phyloP scores from a whole-genome alignment of 1,140 invertebrate genomes.

The Drosophila repletoides region DNA sequence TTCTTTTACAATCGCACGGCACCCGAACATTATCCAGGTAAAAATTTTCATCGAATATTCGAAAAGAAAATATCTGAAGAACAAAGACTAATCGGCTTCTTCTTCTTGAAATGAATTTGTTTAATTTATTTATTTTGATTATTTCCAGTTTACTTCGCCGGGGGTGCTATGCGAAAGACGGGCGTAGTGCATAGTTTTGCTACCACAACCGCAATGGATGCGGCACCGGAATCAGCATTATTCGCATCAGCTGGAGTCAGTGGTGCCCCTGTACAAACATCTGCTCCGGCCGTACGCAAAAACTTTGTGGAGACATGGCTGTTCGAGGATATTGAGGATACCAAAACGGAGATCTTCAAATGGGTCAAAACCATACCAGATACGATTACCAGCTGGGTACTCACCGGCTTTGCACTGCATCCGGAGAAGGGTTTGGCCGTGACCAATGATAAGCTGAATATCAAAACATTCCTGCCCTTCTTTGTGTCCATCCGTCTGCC shows the following conservation, averaged over 20 bases:
- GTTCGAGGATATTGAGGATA: conserved; percentile 72
- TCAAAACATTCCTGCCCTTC: conserved; percentile 94
- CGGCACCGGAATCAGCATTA: background rate
- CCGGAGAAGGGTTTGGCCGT: conserved; percentile 92
- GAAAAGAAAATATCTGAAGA: background rate
- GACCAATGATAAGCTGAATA: conserved; percentile 87
- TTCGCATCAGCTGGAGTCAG: background rate
- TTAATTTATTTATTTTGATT: background rate
- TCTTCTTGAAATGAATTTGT: background rate
- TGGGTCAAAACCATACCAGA: conserved; percentile 87
- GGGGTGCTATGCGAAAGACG: conserved; percentile 44
- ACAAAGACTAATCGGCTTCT: background rate
- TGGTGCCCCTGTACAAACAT: background rate
- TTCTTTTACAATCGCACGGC: conserved; percentile 71
- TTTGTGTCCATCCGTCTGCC: conserved; percentile 91
- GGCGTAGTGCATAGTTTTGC: background rate
- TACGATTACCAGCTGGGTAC: conserved; percentile 95
- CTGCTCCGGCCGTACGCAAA: conserved; percentile 45
- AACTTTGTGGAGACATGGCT: conserved; percentile 79
- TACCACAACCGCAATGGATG: background rate
- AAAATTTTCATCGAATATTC: too few relatives aligned
- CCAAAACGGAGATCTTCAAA: conserved; percentile 71
- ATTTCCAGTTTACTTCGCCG: conserved; percentile 22
- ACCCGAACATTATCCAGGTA: conserved; percentile 32
- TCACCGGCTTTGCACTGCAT: conserved; percentile 96